phyloP scores from a whole-genome alignment of 2,797 vertebrate species.

The Labeo calbasu region DNA sequence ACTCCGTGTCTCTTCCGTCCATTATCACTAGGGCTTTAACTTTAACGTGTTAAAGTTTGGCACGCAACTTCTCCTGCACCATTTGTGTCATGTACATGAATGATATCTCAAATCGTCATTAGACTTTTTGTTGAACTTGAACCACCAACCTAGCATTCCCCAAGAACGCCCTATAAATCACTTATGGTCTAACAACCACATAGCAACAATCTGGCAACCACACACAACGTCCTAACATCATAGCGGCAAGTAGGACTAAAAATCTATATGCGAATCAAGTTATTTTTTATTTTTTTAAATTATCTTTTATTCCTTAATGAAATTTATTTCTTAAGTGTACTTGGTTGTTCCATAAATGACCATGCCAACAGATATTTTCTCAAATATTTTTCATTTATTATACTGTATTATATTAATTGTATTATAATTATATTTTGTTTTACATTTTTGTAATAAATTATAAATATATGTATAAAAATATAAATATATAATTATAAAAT shows the following conservation, averaged over 20 bases:
- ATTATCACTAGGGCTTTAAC: not conserved
- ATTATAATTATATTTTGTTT: not conserved
- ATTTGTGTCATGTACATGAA: not conserved
- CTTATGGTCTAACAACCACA: not conserved
- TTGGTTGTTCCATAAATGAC: not conserved
- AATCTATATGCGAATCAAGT: not conserved
- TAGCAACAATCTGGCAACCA: not conserved
- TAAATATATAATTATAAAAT: too few relatives aligned
- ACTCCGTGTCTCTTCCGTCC: constrained; percentile 10
- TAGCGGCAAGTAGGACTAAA: not conserved
- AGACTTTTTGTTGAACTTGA: not conserved
- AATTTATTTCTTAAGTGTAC: not conserved
- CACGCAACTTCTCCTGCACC: not conserved
- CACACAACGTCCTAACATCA: not conserved
- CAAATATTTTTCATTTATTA: not conserved
- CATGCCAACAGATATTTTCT: not conserved
- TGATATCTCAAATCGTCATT: not conserved
- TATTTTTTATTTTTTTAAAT: not conserved
- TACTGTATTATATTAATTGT: not conserved
- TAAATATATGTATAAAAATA: too few relatives aligned
- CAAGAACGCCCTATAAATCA: not conserved
- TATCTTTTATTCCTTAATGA: not conserved
- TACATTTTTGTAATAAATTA: too few relatives aligned
- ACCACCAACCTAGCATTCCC: not conserved
- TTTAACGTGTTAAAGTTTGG: not conserved